Conservation (phyloP, 1,140 invertebrate species). For the Agrilus planipennis region DNA sequence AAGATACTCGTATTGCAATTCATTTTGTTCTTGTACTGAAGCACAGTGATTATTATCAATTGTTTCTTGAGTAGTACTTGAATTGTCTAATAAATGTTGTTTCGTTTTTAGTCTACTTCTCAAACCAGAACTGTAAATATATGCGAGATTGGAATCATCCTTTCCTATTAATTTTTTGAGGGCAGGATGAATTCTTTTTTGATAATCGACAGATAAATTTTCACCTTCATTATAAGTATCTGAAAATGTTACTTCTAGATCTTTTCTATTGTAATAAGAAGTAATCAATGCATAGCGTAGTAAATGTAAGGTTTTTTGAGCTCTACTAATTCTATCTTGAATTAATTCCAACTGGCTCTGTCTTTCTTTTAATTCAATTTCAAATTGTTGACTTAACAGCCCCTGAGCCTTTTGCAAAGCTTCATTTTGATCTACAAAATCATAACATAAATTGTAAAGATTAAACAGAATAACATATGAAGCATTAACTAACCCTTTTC, state of each 20-base stretch:
- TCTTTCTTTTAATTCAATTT: slow-evolving; percentile 22
- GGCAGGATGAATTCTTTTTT: slow-evolving; percentile 59
- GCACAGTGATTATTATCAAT: slow-evolving; percentile 5
- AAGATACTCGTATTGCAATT: background rate
- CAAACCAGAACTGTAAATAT: slow-evolving; percentile 20
- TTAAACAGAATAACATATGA: slow-evolving; percentile 1
- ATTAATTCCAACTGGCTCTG: slow-evolving; percentile 37
- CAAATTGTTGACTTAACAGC: slow-evolving; percentile 26
- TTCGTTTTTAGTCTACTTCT: background rate
- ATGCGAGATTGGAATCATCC: slow-evolving; percentile 29
- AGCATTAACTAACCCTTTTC: slow-evolving; percentile 20
- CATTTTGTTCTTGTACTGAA: slow-evolving; percentile 1
- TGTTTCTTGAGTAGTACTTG: background rate
- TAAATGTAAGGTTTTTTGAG: slow-evolving; percentile 53
- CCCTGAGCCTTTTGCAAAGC: slow-evolving; percentile 19
- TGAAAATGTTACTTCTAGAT: slow-evolving; percentile 22
- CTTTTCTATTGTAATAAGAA: slow-evolving; percentile 54
- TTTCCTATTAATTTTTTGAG: slow-evolving; percentile 54
- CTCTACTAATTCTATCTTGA: slow-evolving; percentile 45
- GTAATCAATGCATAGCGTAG: slow-evolving; percentile 55
- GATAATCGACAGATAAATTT: slow-evolving; percentile 24
- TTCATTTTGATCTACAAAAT: slow-evolving; percentile 19
- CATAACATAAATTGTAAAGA: background rate
- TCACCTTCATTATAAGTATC: slow-evolving; percentile 34
- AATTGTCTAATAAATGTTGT: background rate